Conservation (phyloP, 2,888 invertebrate species). For the Hoplodrina ambigua region DNA sequence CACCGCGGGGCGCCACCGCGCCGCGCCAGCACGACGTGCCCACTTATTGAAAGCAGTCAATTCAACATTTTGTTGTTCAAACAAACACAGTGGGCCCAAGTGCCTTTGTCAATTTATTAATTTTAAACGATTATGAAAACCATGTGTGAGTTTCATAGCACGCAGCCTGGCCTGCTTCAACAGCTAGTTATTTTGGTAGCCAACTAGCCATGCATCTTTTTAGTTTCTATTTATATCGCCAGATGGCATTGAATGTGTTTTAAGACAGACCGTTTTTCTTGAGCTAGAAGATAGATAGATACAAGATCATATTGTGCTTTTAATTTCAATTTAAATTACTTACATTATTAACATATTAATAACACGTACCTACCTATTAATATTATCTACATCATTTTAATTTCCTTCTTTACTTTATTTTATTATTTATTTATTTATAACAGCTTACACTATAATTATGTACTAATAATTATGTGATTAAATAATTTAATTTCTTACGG, state of each 20-base stretch:
- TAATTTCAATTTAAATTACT: background rate
- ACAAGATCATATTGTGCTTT: conserved; percentile 1
- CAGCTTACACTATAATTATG: too few species aligned
- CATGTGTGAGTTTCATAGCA: conserved; percentile 23
- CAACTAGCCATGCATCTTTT: background rate
- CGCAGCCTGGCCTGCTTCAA: conserved; percentile 16
- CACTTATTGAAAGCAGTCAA: conserved; percentile 87
- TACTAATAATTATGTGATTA: too few species aligned
- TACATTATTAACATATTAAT: too few species aligned
- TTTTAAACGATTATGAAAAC: conserved; percentile 62
- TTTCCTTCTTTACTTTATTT: too few species aligned
- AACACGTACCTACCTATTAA: too few species aligned
- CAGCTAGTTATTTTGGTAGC: conserved; percentile 8
- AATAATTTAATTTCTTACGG: too few species aligned
- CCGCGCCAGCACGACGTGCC: conserved; percentile 68
- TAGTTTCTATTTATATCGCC: conserved; percentile 26
- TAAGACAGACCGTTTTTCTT: background rate
- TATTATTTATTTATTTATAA: too few species aligned
- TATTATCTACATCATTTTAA: background rate
- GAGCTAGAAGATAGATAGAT: background rate
- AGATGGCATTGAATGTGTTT: conserved; percentile 40
- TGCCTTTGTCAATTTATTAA: conserved; percentile 79
- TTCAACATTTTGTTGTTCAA: conserved; percentile 87
- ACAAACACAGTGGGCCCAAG: conserved; percentile 79
- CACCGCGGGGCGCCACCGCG: conserved; percentile 76